phyloP scores from a whole-genome alignment of 2,888 invertebrate genomes.

The Theodoxus fluviatilis region DNA sequence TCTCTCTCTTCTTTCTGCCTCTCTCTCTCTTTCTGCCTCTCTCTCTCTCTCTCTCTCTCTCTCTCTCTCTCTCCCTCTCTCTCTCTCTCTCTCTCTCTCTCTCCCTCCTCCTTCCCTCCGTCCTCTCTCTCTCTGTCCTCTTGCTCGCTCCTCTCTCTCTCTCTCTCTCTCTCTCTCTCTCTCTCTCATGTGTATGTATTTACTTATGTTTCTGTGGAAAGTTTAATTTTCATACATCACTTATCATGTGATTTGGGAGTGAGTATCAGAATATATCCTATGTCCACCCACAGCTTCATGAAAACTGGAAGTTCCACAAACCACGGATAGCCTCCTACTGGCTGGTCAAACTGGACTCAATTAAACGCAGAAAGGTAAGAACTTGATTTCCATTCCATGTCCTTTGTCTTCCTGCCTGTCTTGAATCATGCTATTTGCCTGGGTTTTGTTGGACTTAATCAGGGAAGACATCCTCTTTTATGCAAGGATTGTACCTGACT shows the following conservation, averaged over 20 bases:
- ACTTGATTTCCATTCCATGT: too few relatives aligned
- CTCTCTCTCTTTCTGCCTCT: too few relatives aligned
- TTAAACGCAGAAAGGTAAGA: constrained; percentile 62
- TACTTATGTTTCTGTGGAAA: background rate
- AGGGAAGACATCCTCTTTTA: too few relatives aligned
- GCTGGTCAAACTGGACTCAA: constrained; percentile 64
- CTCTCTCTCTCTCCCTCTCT: background rate
- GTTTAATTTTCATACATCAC: too few relatives aligned
- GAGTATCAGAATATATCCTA: background rate
- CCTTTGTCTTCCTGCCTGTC: too few relatives aligned
- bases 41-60: background rate
- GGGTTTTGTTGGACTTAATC: too few relatives aligned
- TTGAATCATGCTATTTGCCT: too few relatives aligned
- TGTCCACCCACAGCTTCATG: constrained; percentile 51
- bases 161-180: background rate
- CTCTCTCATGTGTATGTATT: background rate
- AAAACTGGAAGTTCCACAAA: constrained; percentile 65
- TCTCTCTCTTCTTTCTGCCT: too few relatives aligned
- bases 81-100: too few relatives aligned
- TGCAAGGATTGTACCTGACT: too few relatives aligned
- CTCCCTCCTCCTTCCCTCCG: too few relatives aligned
- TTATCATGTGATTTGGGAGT: background rate
- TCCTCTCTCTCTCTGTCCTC: background rate
- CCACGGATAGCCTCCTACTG: constrained; percentile 65
- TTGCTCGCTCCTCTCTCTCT: background rate